These are phyloP conservation scores for Brachyrhaphis roseni DNA, from an alignment of 2,797 vertebrate genomes.

Conservation along the genomic window DNA sequence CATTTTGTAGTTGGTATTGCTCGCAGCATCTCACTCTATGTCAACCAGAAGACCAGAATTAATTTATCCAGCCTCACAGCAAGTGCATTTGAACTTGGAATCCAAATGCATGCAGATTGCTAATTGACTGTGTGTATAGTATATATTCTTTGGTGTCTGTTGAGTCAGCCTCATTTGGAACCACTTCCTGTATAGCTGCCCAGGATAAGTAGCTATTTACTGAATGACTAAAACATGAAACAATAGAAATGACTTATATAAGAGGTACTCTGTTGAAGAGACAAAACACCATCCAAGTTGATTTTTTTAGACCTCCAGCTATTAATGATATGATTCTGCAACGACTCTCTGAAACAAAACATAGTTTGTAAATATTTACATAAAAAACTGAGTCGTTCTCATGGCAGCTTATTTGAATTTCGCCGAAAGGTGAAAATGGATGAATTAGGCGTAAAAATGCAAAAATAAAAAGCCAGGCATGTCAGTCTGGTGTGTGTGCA, in stretches of 20 bases:
- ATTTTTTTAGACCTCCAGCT: constrained; percentile 37
- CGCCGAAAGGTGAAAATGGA: constrained; percentile 12
- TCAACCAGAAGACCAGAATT: not conserved
- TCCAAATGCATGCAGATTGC: constrained; percentile 48
- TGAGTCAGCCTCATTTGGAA: constrained; percentile 58
- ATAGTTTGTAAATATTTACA: constrained; percentile 10
- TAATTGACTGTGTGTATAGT: constrained; percentile 53
- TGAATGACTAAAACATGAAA: constrained; percentile 58
- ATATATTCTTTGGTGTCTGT: constrained; percentile 39
- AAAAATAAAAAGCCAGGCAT: constrained; percentile 3
- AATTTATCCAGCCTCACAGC: constrained; percentile 3
- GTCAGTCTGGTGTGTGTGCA: not conserved
- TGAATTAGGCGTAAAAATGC: not conserved
- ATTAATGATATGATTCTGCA: constrained; percentile 54
- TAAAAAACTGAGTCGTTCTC: constrained; percentile 29
- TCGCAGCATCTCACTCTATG: not conserved
- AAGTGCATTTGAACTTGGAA: constrained; percentile 51
- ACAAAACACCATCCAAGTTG: constrained; percentile 23
- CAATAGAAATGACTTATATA: constrained; percentile 59
- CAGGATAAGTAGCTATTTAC: constrained; percentile 61
- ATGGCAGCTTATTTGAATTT: constrained; percentile 51
- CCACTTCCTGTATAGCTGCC: constrained; percentile 51
- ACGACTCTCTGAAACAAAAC: constrained; percentile 28
- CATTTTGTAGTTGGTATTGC: not conserved
- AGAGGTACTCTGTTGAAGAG: constrained; percentile 36